Evolutionary conservation across 2,113 vertebrate genomes (phyloP).

Genomic region (Gobiocypris rarus): DNA sequence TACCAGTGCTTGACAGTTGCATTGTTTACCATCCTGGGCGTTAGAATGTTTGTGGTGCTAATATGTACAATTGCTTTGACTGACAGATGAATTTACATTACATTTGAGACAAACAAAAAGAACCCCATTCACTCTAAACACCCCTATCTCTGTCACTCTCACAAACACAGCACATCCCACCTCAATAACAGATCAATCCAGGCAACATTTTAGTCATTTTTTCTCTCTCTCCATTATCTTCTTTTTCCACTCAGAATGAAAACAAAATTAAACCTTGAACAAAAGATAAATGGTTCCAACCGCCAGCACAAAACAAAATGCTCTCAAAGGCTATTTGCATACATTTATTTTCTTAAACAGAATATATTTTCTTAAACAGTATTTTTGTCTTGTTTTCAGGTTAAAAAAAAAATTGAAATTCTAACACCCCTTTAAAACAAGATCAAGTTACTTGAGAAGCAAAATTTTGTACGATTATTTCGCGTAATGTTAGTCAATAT

Average conservation of each 20-base stretch:
- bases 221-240: not conserved
- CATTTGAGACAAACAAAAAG: slow-evolving; percentile 20
- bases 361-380: not conserved
- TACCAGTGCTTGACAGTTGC: slow-evolving; percentile 19
- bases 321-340: not conserved
- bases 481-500: too few species aligned
- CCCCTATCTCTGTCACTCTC: slow-evolving; percentile 17
- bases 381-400: not conserved
- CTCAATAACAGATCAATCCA: slow-evolving; percentile 35
- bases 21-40: slow-evolving; percentile 19
- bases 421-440: not conserved
- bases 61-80: slow-evolving; percentile 42
- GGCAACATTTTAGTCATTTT: not conserved
- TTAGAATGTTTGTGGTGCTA: slow-evolving; percentile 19
- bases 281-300: not conserved
- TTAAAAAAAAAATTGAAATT: too few species aligned
- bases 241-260: slow-evolving; percentile 14
- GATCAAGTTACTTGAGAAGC: not conserved
- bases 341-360: not conserved
- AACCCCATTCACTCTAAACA: slow-evolving; percentile 25
- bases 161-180: slow-evolving; percentile 2
- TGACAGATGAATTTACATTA: slow-evolving; percentile 35
- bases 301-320: not conserved
- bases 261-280: not conserved
- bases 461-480: not conserved